Evolutionary conservation across 1,140 invertebrate genomes (phyloP).

Genomic region (Meteorus sp.): DNA sequence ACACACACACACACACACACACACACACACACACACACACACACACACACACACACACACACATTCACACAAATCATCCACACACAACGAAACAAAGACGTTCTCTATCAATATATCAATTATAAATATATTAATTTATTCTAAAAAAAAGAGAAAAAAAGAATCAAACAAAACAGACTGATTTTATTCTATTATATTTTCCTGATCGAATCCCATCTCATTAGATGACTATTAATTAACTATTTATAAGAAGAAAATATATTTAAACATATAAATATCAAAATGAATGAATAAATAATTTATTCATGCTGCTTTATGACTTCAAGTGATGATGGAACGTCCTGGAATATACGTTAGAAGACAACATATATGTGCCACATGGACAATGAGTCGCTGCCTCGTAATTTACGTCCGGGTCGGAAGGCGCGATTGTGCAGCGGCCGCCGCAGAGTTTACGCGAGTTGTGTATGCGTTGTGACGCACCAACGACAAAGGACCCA

Average conservation of each 20-base stretch:
- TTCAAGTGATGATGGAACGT: slow-evolving; percentile 9
- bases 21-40: background rate
- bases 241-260: too few species aligned
- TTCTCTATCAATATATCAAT: slow-evolving; percentile 58
- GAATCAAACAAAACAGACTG: background rate
- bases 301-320: background rate
- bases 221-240: too few species aligned
- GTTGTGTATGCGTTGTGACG: slow-evolving; percentile 32
- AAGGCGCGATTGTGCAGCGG: slow-evolving; percentile 28
- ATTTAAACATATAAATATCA: slow-evolving; percentile 9
- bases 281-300: background rate
- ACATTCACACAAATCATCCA: slow-evolving; percentile 27
- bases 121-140: slow-evolving; percentile 63
- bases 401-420: slow-evolving; percentile 31
- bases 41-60: too few species aligned
- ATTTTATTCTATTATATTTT: slow-evolving; percentile 31
- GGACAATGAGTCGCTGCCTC: slow-evolving; percentile 35
- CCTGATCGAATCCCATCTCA: slow-evolving; percentile 13
- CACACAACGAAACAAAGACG: slow-evolving; percentile 40
- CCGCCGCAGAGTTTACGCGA: slow-evolving; percentile 28
- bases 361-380: background rate
- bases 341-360: background rate
- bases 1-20: background rate
- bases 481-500: slow-evolving; percentile 44
- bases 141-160: slow-evolving; percentile 41